Evolutionary conservation across 2,113 vertebrate genomes (phyloP).

Genomic region (Eclectus roratus): DNA sequence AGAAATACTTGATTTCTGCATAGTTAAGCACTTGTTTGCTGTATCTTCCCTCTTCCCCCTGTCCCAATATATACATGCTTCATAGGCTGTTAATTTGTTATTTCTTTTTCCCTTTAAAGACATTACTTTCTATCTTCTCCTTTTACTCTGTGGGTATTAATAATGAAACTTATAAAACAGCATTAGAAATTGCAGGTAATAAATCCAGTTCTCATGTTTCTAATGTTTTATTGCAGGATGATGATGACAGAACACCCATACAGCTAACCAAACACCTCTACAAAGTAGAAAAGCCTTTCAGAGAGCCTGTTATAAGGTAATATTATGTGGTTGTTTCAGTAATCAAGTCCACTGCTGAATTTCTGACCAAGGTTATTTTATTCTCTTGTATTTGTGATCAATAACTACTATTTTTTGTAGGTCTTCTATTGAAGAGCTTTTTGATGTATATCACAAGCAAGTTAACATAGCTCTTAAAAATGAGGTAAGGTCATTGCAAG

Average conservation of each 20-base stretch:
- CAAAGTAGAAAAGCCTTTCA: conserved; percentile 90
- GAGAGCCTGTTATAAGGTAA: conserved; percentile 90
- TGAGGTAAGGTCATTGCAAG: conserved; percentile 74
- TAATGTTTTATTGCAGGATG: conserved; percentile 74
- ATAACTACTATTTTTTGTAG: conserved; percentile 70
- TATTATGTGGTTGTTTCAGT: neutral
- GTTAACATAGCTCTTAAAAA: conserved; percentile 83
- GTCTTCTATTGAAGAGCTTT: conserved; percentile 84
- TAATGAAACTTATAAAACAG: neutral
- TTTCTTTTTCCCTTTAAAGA: neutral
- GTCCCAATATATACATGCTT: fast-evolving
- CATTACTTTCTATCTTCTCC: neutral
- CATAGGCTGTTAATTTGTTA: neutral
- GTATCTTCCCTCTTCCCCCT: neutral
- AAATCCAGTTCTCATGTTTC: neutral
- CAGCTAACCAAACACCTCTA: conserved; percentile 85
- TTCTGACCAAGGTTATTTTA: neutral
- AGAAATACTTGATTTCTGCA: neutral
- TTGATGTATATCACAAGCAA: conserved; percentile 88
- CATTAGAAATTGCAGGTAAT: neutral
- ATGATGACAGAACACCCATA: conserved; percentile 84
- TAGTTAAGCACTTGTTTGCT: neutral
- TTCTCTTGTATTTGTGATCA: neutral
- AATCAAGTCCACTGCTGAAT: neutral
- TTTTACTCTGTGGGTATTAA: neutral